Conservation (phyloP, 2,888 invertebrate genomes). For the Conus canariensis region DNA sequence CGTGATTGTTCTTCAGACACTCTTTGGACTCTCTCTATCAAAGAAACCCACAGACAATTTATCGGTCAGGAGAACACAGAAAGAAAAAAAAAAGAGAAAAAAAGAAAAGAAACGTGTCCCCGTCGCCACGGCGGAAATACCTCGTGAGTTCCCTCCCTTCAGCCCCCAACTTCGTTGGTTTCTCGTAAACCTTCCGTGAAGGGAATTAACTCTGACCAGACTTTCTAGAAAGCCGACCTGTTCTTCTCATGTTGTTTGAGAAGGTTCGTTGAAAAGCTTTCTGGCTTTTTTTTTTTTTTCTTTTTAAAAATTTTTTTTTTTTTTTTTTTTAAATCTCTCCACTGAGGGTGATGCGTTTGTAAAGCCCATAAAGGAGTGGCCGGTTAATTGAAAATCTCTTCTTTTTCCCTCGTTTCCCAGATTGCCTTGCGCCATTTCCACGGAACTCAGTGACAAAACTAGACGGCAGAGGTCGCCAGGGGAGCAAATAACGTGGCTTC, state of each 20-base stretch:
- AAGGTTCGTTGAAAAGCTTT: neutral
- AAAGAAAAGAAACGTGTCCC: neutral
- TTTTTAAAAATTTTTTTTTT: neutral
- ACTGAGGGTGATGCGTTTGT: constrained; percentile 1
- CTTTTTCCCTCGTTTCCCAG: constrained; percentile 22
- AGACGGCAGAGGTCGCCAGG: neutral
- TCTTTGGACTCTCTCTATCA: neutral
- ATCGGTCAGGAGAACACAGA: neutral
- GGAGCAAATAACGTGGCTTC: neutral
- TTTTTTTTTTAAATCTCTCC: neutral
- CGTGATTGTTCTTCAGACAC: neutral
- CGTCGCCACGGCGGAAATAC: neutral
- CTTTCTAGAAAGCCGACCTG: neutral
- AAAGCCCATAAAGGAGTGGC: neutral
- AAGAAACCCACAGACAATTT: too few relatives aligned
- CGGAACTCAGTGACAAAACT: neutral
- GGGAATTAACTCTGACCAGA: neutral
- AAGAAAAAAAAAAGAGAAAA: too few relatives aligned
- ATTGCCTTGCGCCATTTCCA: neutral
- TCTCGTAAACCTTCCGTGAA: neutral
- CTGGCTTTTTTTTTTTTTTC: neutral
- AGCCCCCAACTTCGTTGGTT: neutral
- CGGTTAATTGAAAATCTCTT: constrained; percentile 26
- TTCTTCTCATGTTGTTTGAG: neutral
- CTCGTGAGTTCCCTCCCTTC: neutral